Evolutionary conservation across 2,113 vertebrate genomes (phyloP), one percentile per base, ranked within the genome.

Genomic region (Pseudorectes ferrugineus): DNA sequence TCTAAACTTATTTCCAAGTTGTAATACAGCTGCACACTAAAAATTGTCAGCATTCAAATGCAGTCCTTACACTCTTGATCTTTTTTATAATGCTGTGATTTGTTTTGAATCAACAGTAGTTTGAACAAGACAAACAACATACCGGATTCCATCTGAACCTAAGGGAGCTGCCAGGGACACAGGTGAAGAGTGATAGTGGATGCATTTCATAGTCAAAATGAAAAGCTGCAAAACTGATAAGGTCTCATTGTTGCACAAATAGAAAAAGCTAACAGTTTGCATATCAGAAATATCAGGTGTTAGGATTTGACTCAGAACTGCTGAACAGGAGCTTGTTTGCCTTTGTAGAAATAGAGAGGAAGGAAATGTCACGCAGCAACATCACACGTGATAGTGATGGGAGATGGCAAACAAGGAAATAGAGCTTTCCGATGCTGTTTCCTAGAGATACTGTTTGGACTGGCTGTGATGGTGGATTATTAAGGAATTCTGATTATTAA

Each of bases 351-450:
- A 93, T 85, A 81, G 81, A 96, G 85, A 95, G 97, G 97, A 98
- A 98, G 97, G 98, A 98, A 98, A 97, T 97, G 93, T 97, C 96
- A 94, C 80, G 95, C 87, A 90, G 72, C 77, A 94, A 40, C 97
- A 90, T 89, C 73, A 81, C 80, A 81, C 15, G 2, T 93, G 96
- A 93, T 90, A 88, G 93, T 10, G 21, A 88, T 78, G 95, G 94
- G 92, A 96, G 94, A 92, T 70, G 84, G 90, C 71, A 92, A 84
- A 83, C 72, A 55, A 75, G 97, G 96, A 98, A 97, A 93, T 72
- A 81, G 85, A 94, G 71, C 35, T 96, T 97, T 97, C 97, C 95
- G 6, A 65, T 89, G 92, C 97, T 98, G 98, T 95, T 98, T 98
- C 97, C 96, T 82, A 96, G 93, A 98, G 98, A 98, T 98, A 98